phyloP scores from a whole-genome alignment of 1,140 invertebrate species.

The Ectropis grisescens region DNA sequence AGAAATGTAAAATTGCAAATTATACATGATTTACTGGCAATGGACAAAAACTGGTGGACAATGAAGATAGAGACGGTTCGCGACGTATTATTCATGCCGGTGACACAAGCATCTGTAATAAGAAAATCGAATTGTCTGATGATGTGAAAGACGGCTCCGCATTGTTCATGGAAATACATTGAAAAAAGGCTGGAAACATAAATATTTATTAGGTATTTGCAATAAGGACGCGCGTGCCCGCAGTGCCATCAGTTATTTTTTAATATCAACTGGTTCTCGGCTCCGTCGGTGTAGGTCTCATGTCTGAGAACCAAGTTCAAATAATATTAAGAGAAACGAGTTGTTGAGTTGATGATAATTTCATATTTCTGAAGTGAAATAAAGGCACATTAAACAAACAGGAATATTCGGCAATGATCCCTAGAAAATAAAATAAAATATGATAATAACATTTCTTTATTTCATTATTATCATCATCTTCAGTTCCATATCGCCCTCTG shows the following conservation, averaged over 20 bases:
- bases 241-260: conserved; percentile 43
- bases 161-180: conserved; percentile 14
- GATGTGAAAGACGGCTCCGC: neutral
- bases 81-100: neutral
- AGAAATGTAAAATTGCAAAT: neutral
- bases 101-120: neutral
- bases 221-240: conserved; percentile 22
- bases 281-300: conserved; percentile 5
- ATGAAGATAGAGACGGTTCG: neutral
- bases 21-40: neutral
- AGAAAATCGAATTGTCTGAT: neutral
- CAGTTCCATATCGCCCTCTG: no score
- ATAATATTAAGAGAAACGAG: no score
- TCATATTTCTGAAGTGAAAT: no score
- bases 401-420: no score
- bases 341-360: no score
- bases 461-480: no score
- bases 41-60: no score
- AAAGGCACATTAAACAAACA: no score
- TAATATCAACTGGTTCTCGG: conserved; percentile 37
- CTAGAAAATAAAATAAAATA: no score
- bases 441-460: no score
- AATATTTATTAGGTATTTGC: conserved; percentile 51
- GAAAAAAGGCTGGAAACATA: conserved; percentile 31
- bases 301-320: conserved; percentile 7